Base-by-base conservation (phyloP, 2,888 invertebrate species). In the Mythimna lalbum region DNA sequence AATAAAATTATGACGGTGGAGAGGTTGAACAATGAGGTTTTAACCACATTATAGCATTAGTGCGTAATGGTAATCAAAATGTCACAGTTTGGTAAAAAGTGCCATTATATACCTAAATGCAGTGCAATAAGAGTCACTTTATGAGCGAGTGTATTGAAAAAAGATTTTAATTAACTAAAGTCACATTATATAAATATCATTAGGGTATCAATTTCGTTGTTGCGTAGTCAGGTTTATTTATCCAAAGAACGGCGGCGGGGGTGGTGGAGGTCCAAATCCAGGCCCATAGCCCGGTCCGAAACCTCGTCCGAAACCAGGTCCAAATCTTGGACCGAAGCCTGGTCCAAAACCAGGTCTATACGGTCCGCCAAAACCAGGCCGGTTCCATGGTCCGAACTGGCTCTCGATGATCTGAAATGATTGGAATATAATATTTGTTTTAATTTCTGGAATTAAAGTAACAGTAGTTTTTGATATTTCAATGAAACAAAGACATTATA, bases 321-420 rank as follows among this genome's bases (percentile, higher is more conserved):
- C 75, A 0, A 43, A 71, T 0, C 47, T 52, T 1, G 31, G 62
- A 9, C 72, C 72, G 2, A 21, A 72, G 0, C 43, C 33, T 33
- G 67, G 76, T 21, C 77, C 74, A 31, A 57, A 72, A 9, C 71
- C 71, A 4, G 27, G 33, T 33, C 33, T 9, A 33, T 33, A 33
- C 33, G 33, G 33, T 33, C 33, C 33, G 2, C 75, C 72, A 36
- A 55, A 69, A 12, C 71, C 27, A 19, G 53, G 79, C 1, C 61
- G 12, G 19, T 53, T 49, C 71, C 67, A 76, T 14, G 80, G 65
- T 56, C 31, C 4, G 52, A 23, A 43, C 2, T 76, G 78, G 10
- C 81, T 47, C 49, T 81, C 73, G 39, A 55, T 76, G n/a, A 61
- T 31, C 79, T 80, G 78, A 10, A 80, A 78, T 9, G 0, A 36